Evolutionary conservation across 2,888 invertebrate genomes (phyloP), one percentile per base, ranked within the genome.

Genomic region (Pristionchus arcanus): DNA sequence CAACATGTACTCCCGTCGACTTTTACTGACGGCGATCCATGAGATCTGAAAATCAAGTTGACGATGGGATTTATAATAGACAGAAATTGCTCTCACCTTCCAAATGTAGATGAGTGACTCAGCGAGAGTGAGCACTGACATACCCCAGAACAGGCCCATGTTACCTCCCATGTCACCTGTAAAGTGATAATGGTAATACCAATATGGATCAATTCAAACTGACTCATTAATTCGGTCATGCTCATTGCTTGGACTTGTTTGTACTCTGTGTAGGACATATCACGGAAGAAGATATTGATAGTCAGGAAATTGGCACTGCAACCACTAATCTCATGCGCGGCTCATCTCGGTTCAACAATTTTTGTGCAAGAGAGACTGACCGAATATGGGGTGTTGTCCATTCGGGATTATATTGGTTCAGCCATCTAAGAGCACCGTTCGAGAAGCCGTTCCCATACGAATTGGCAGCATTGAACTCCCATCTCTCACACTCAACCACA

Each of bases 141-240:
- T 94, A 28, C 95, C 95, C 90, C 95, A 90, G 89, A 94, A 95
- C 91, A 95, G 91, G 16, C 95, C 95, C 94, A 95, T 94, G 88
- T 94, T 95, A 13, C 95, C 95, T 37, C 95, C 95, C 90, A 95
- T 94, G 91, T 94, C 94, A 91, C 93, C 93, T 93, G 89, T 2
- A 59, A 86, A 34, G 16, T 81, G 28, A 21, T 5, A 2, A 81
- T n/a, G 19, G 53, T 31, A 55, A 84, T 5, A 55, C 28, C 13
- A 49, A 1, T 49, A 49, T 31, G 42, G 11, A 11, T 55, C 31
- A 25, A 19, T 42, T 13, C 2, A 53, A 49, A 87, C 90, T 59
- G 13, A 90, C 92, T 92, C 74, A 92, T 84, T 37, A 92, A 92
- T 86, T 93, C 92, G 13, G 92, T 93, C 74, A 93, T 84, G 21